These are phyloP conservation scores for Cryptocephalus primarius DNA, from an alignment of 2,888 invertebrate genomes.

Conservation along the genomic window DNA sequence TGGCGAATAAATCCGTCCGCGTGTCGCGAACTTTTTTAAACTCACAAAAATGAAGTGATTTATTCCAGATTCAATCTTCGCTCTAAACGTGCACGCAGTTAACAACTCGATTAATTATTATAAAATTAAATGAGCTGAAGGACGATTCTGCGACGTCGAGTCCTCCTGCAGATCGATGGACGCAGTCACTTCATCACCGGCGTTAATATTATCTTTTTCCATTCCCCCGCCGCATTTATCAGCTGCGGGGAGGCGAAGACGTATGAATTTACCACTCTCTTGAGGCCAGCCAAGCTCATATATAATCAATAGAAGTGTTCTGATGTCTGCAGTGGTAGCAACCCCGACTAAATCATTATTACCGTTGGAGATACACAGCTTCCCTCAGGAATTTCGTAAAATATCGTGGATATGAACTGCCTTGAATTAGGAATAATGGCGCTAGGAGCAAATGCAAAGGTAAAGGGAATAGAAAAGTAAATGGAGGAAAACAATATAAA, in stretches of 20 bases:
- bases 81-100: too few relatives aligned
- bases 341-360: neutral
- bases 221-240: slow-evolving; percentile 15
- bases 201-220: slow-evolving; percentile 28
- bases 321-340: slow-evolving; percentile 16
- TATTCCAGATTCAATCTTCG: too few relatives aligned
- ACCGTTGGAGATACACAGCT: neutral
- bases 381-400: neutral
- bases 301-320: slow-evolving; percentile 28
- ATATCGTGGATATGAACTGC: too few relatives aligned
- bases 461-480: too few relatives aligned
- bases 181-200: slow-evolving; percentile 2
- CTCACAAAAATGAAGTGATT: too few relatives aligned
- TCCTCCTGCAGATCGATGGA: too few relatives aligned
- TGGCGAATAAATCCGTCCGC: too few relatives aligned
- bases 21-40: too few relatives aligned
- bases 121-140: neutral
- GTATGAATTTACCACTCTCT: slow-evolving; percentile 28
- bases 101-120: neutral
- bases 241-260: slow-evolving; percentile 19
- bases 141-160: too few relatives aligned
- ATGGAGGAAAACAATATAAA: too few relatives aligned
- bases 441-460: too few relatives aligned
- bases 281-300: slow-evolving; percentile 24
- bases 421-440: too few relatives aligned